Evolutionary conservation across 2,888 invertebrate species (phyloP), one percentile per base, ranked within the genome.

Genomic region (Drosophila flavopinicola): DNA sequence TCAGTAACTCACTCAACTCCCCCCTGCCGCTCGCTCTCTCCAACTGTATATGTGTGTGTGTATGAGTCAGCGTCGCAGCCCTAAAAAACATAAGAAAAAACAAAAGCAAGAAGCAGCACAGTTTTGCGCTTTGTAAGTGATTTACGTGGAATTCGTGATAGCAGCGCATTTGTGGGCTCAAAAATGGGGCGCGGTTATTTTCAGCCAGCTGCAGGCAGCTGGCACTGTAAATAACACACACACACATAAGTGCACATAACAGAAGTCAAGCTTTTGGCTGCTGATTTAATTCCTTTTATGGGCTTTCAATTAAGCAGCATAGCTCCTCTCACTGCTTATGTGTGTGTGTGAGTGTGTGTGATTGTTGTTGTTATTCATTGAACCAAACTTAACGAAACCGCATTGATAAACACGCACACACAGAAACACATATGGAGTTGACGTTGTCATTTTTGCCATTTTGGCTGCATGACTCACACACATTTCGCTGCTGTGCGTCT

Each of bases 41-140:
- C 39, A 37, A 17, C 25, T 56, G 48, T 37, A 24, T 47, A 35
- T 32, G 17, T 61, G 56, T 54, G 37, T 60, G 54, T 64, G 53
- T 64, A 75, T 79, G 79, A 85, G 85, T 79, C 85, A 85, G 83
- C 53, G 82, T 61, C 80, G 49, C 54, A 51, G 75, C 70, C 75
- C 45, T 65, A 51, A 38, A 48, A 45, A 61, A 49, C 51, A 20
- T 20, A 38, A 70, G 48, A 54, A 27, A 11, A 48, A 66, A 75
- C 39, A n/a, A 49, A 49, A 23, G 27, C 17, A 30, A 30, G 27
- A 24, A 60, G 11, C 27, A 27, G 37, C 24, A 56, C 17, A 37
- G 44, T 65, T 61, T 41, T 38, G 38, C 56, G 48, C 39, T 51
- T 72, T 52, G 66, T 42, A 37, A 49, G 53, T 44, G 44, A 52